A percentile compares a stretch with the other conserved stretches of the same genome.
Evolutionary conservation across 2,888 invertebrate species (phyloP).

Genomic region (Rhogogaster chlorosoma): DNA sequence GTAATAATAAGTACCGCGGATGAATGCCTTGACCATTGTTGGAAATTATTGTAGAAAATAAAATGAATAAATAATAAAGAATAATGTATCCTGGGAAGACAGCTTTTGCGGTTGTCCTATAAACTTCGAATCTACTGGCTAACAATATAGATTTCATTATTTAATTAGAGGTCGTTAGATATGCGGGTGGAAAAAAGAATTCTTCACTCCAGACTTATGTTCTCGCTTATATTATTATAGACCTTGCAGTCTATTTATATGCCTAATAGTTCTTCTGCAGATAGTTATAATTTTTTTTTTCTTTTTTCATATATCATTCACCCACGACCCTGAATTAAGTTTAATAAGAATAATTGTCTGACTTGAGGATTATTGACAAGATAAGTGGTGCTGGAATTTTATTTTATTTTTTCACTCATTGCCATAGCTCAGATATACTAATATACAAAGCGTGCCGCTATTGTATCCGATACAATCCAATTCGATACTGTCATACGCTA

Average conservation of each 20-base stretch:
- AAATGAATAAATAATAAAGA: neutral
- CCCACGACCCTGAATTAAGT: slow-evolving; percentile 26
- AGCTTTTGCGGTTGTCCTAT: neutral
- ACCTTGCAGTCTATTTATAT: slow-evolving; percentile 15
- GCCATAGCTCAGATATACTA: neutral
- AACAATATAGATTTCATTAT: neutral
- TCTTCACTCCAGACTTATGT: neutral
- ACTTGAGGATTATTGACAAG: slow-evolving; percentile 42
- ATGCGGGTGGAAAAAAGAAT: neutral
- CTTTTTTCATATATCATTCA: slow-evolving; percentile 8
- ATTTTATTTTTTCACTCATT: neutral
- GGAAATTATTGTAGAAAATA: neutral
- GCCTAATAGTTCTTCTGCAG: neutral
- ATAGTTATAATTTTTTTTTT: neutral
- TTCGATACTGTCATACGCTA: neutral
- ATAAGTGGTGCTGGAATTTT: slow-evolving; percentile 8
- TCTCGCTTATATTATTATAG: neutral
- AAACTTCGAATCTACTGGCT: neutral
- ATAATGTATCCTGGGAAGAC: neutral
- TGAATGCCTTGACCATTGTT: slow-evolving; percentile 14
- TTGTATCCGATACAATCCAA: neutral
- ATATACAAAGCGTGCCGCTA: neutral
- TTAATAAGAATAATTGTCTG: slow-evolving; percentile 30
- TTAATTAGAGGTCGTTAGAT: neutral
- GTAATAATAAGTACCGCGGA: neutral